Percentiles rank a stretch among this genome's conserved stretches.
phyloP scores from a whole-genome alignment of 2,888 invertebrate genomes.

The Lissonota sp. region DNA sequence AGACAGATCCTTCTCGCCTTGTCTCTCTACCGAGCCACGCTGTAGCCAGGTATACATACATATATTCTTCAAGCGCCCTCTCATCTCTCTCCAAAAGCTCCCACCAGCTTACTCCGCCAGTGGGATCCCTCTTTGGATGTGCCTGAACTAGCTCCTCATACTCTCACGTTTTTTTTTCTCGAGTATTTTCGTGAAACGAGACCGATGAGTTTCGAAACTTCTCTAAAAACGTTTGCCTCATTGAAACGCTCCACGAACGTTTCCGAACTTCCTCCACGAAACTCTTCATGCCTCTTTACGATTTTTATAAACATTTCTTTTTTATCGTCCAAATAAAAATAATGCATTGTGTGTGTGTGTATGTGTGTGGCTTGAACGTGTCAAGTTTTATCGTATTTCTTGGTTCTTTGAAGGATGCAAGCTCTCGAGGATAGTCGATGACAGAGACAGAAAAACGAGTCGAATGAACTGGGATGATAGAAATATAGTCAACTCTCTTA shows the following conservation, averaged over 20 bases:
- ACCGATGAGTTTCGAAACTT: constrained; percentile 70
- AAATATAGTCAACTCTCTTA: too few species aligned
- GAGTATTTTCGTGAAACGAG: constrained; percentile 18
- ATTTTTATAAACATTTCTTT: constrained; percentile 6
- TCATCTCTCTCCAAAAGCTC: background rate
- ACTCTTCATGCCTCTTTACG: background rate
- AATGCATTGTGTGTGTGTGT: background rate
- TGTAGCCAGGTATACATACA: constrained; percentile 5
- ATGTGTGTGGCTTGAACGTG: background rate
- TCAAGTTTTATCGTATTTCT: constrained; percentile 26
- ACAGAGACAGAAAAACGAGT: too few species aligned
- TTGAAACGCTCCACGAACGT: constrained; percentile 63
- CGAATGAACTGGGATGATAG: too few species aligned
- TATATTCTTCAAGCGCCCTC: background rate
- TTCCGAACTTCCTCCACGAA: constrained; percentile 43
- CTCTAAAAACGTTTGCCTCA: constrained; percentile 66
- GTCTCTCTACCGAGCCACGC: constrained; percentile 24
- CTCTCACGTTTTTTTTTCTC: background rate
- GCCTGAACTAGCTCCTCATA: constrained; percentile 18
- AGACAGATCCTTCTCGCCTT: constrained; percentile 17
- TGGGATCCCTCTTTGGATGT: constrained; percentile 8
- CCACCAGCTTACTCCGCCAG: background rate
- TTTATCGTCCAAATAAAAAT: constrained; percentile 40
- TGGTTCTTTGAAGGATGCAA: too few species aligned
- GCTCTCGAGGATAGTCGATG: too few species aligned